A percentile compares a stretch with the other conserved stretches of the same genome.
Evolutionary conservation across 2,888 invertebrate species (phyloP).

Genomic region (Liopterus haemorrhoidalis): DNA sequence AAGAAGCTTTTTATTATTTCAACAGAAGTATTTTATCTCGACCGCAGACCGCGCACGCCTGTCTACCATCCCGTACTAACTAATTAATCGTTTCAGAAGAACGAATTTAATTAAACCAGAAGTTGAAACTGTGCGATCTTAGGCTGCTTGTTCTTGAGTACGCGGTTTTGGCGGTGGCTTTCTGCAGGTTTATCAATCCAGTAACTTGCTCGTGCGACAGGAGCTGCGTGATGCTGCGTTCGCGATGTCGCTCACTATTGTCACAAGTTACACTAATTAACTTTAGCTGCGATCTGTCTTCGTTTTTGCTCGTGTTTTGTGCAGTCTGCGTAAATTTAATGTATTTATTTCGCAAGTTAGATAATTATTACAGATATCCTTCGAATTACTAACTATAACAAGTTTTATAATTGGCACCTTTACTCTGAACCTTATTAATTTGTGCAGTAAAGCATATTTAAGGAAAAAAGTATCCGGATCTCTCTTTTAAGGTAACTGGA

Average conservation of each 20-base stretch:
- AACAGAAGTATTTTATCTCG: conserved; percentile 21
- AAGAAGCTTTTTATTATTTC: conserved; percentile 22
- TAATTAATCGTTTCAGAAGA: conserved; percentile 23
- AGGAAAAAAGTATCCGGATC: no score
- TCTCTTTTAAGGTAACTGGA: no score
- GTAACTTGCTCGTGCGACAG: no score
- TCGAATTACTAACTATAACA: no score
- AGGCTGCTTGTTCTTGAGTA: background rate
- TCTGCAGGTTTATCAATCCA: no score
- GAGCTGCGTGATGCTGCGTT: background rate
- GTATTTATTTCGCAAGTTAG: conserved; percentile 24
- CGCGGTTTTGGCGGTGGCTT: background rate
- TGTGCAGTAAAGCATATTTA: no score
- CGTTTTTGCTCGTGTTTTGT: conserved; percentile 22
- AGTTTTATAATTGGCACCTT: no score
- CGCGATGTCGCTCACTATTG: background rate
- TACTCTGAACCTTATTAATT: no score
- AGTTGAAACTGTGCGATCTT: conserved; percentile 10
- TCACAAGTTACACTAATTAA: conserved; percentile 10
- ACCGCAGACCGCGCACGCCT: conserved; percentile 16
- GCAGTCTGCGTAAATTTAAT: conserved; percentile 22
- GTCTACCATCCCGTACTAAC: conserved; percentile 7
- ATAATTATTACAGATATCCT: conserved; percentile 23
- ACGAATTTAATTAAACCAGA: conserved; percentile 24
- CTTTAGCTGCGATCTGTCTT: conserved; percentile 19